Conservation (phyloP, 2,888 invertebrate species). For the Ophion costatus region DNA sequence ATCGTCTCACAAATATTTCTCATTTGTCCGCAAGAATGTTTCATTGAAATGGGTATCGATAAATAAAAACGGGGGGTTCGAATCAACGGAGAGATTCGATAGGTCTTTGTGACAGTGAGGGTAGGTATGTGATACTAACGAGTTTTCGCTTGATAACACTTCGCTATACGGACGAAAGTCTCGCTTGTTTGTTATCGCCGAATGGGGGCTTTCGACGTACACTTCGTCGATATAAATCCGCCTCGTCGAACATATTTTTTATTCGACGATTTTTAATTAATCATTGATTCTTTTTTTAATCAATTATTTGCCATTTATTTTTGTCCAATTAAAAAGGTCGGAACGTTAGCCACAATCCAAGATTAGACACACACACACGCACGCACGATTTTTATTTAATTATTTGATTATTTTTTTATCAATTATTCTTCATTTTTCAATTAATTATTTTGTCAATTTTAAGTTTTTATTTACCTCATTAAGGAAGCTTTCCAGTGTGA, state of each 20-base stretch:
- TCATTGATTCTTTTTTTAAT: background rate
- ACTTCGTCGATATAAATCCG: background rate
- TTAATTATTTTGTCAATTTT: too few species aligned
- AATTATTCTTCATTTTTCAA: too few species aligned
- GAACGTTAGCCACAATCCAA: too few species aligned
- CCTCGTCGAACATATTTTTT: background rate
- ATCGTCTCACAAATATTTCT: too few species aligned
- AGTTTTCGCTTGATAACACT: slow-evolving; percentile 74
- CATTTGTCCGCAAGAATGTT: too few species aligned
- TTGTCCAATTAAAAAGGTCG: too few species aligned
- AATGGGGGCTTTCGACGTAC: slow-evolving; percentile 31
- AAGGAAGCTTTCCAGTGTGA: too few species aligned
- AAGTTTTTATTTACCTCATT: too few species aligned
- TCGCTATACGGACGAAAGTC: slow-evolving; percentile 69
- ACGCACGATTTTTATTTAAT: too few species aligned
- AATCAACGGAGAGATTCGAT: slow-evolving; percentile 44
- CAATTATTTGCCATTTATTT: too few species aligned
- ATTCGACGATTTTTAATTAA: background rate
- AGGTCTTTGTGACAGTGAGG: slow-evolving; percentile 47
- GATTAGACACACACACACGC: too few species aligned
- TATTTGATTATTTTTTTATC: too few species aligned
- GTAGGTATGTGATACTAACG: slow-evolving; percentile 74
- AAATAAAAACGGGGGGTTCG: slow-evolving; percentile 18
- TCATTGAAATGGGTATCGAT: background rate
- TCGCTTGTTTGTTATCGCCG: slow-evolving; percentile 36